phyloP scores from a whole-genome alignment of 2,888 invertebrate species.

The Rhabditoides inermis region DNA sequence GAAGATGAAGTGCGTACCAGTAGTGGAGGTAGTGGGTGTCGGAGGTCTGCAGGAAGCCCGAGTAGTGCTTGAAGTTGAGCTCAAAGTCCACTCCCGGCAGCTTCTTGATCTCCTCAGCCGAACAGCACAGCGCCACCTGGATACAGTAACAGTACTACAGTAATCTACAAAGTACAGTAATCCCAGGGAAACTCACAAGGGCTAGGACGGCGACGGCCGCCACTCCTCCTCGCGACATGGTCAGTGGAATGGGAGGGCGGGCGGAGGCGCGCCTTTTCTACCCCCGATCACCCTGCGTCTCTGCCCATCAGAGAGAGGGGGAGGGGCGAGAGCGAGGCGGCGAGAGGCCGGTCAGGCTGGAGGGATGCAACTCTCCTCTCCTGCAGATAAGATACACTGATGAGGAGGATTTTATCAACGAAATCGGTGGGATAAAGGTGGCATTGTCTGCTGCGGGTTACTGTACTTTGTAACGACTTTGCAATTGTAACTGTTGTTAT shows the following conservation, averaged over 20 bases:
- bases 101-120: conserved; percentile 36
- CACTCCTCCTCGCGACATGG: no score
- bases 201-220: not conserved
- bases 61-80: conserved; percentile 47
- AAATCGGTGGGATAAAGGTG: no score
- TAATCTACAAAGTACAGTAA: not conserved
- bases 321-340: no score
- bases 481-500: no score
- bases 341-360: no score
- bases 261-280: not conserved
- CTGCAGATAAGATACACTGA: no score
- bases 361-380: no score
- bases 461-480: no score
- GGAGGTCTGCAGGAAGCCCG: conserved; percentile 52
- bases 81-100: conserved; percentile 43
- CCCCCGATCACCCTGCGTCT: no score
- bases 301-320: no score
- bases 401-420: no score
- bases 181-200: not conserved
- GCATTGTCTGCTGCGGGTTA: no score
- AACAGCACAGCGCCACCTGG: not conserved
- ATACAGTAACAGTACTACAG: not conserved
- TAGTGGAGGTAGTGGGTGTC: conserved; percentile 54
- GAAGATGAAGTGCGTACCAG: conserved; percentile 54
- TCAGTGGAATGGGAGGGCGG: not conserved